Conservation (phyloP, 2,113 vertebrate species). For the Eudyptes chrysolophus region DNA sequence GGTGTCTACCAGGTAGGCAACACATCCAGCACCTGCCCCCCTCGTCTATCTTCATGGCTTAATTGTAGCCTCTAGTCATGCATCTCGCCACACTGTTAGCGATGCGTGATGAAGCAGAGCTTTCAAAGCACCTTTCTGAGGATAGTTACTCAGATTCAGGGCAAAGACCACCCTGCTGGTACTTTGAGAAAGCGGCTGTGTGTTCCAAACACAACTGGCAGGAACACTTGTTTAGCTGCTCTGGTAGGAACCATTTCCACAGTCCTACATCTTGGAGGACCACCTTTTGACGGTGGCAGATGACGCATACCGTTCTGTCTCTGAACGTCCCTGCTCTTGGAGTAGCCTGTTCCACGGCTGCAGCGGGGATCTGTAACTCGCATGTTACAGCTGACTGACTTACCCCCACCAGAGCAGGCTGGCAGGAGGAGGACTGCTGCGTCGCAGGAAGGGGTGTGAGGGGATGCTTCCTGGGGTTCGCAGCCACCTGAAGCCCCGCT, state of each 20-base stretch:
- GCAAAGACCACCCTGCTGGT: background rate
- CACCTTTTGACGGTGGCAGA: background rate
- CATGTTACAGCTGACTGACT: background rate
- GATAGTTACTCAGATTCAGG: background rate
- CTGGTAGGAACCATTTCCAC: background rate
- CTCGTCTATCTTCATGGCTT: background rate
- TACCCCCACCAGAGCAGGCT: background rate
- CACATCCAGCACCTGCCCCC: background rate
- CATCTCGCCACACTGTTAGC: fast-evolving
- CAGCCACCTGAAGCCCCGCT: background rate
- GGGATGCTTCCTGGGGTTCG: fast-evolving
- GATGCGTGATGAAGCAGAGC: background rate
- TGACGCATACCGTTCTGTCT: fast-evolving
- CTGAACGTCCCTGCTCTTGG: background rate
- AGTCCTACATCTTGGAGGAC: background rate
- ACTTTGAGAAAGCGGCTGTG: background rate
- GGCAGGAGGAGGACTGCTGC: background rate
- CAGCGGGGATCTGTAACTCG: background rate
- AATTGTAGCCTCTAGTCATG: background rate
- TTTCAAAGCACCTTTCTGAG: background rate
- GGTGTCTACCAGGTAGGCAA: slow-evolving; percentile 80
- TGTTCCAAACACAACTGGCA: background rate
- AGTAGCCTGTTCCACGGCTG: fast-evolving
- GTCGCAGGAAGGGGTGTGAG: background rate
- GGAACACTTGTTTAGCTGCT: background rate